Base-by-base conservation (phyloP, 2,888 invertebrate genomes). In the Trimorus sp. region DNA sequence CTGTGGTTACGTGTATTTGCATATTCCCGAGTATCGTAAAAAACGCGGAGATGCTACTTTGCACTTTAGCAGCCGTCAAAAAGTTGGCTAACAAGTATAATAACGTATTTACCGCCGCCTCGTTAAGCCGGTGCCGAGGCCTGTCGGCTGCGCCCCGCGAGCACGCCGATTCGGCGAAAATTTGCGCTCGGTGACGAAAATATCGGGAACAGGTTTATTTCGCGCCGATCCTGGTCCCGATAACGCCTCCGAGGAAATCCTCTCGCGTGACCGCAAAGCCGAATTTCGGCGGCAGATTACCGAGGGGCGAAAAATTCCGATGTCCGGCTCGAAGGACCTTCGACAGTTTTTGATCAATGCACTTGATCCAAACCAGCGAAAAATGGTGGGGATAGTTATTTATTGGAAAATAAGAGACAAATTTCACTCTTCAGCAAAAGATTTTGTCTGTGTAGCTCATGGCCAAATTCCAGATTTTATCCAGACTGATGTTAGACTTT, bases 61-160 rank as follows among this genome's bases (percentile, higher is more conserved):
- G 82, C 82, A 82, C 82, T 75, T 82, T 75, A 70, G 75, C 71
- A 69, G 75, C 70, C 75, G 82, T 78, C 75, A 79, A 71, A 78
- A 78, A 66, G 78, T 78, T 79, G 70, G 78, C 70, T 74, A 75
- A 82, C 82, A 65, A 73, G 70, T 68, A 73, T 82, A 79, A 76
- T 82, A 82, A 79, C 71, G 79, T 79, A 79, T 76, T 82, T 76
- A 75, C 75, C 51, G 65, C 69, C 62, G 79, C 49, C 82, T 79
- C 51, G 82, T 82, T 82, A 82, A 78, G 70, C 51, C 77, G 71
- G 26, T 71, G 45, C 66, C 51, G 56, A 56, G 40, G n/a, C 42
- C 48, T 58, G 77, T 77, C 74, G 78, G 70, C 74, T 74, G 49
- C 49, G n/a, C 37, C 40, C 11, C 9, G 38, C 78, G 58, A 65